These are phyloP conservation scores for Apotomis capreana DNA, from an alignment of 2,888 invertebrate species.

Conservation along the genomic window DNA sequence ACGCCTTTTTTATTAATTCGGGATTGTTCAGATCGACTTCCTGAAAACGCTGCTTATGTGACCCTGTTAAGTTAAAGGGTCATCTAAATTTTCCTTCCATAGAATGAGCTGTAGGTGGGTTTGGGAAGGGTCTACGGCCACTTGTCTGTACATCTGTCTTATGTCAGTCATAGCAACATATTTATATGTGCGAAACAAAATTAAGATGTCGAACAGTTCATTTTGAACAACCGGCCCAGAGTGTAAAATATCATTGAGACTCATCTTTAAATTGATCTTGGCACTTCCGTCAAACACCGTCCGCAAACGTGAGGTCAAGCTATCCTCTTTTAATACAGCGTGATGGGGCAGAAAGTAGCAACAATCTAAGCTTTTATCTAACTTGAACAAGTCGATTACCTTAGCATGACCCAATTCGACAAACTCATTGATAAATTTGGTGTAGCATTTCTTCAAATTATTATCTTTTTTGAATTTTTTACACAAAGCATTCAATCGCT, in stretches of 20 bases:
- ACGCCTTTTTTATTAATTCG: neutral
- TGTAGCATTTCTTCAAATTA: neutral
- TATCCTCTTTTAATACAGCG: neutral
- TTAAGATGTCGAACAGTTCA: neutral
- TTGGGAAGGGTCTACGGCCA: neutral
- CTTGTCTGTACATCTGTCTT: constrained; percentile 3
- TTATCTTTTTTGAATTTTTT: neutral
- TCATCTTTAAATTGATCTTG: constrained; percentile 1
- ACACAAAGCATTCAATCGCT: neutral
- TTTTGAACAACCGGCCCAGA: neutral
- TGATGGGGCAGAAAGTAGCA: constrained; percentile 1
- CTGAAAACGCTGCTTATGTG: neutral
- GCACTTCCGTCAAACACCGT: constrained; percentile 2
- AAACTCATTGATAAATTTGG: neutral
- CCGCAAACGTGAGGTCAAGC: neutral
- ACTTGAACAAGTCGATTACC: constrained; percentile 1
- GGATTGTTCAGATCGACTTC: neutral
- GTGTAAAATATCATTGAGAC: neutral
- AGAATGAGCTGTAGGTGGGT: constrained; percentile 1
- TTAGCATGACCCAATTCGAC: neutral
- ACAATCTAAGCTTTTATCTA: neutral
- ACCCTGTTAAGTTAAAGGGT: neutral
- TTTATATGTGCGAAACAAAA: constrained; percentile 11
- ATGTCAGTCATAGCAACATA: constrained; percentile 15
- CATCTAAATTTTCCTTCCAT: constrained; percentile 6